Percentiles rank a stretch among this genome's conserved stretches.
Conservation (phyloP, 1,140 invertebrate genomes). For the Solenopsis fugax region DNA sequence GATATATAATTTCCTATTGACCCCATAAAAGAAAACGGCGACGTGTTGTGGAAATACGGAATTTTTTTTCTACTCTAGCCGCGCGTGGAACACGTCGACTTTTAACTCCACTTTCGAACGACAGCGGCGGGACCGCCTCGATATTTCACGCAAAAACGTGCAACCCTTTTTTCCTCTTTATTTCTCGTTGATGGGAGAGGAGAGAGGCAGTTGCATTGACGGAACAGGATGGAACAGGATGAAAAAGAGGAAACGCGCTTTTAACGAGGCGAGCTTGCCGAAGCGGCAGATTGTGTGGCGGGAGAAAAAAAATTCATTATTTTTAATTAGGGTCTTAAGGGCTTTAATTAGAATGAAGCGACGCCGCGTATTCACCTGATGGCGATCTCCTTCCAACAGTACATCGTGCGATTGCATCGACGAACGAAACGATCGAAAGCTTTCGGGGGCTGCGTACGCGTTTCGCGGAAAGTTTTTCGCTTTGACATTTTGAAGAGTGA, state of each 20-base stretch:
- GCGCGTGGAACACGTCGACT: neutral
- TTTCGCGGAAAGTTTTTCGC: neutral
- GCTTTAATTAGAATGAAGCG: slow-evolving; percentile 43
- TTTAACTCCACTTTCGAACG: neutral
- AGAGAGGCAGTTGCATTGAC: neutral
- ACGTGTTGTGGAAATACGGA: neutral
- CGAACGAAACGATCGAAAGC: neutral
- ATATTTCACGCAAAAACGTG: neutral
- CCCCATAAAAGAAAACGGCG: neutral
- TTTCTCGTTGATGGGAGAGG: neutral
- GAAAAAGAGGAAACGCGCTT: slow-evolving; percentile 5
- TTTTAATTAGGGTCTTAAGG: slow-evolving; percentile 52
- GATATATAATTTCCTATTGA: slow-evolving; percentile 31
- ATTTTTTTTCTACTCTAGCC: neutral
- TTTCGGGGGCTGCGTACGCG: neutral
- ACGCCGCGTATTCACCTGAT: neutral
- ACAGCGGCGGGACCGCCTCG: neutral
- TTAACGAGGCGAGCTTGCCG: slow-evolving; percentile 22
- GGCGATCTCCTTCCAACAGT: neutral
- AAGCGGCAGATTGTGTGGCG: slow-evolving; percentile 4
- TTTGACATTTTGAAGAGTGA: slow-evolving; percentile 29
- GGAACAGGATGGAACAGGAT: slow-evolving; percentile 17
- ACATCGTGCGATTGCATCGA: neutral
- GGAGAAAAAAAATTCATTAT: slow-evolving; percentile 35
- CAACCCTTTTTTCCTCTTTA: neutral